Conservation (phyloP, 2,113 vertebrate genomes). For the Lasiurus borealis region DNA sequence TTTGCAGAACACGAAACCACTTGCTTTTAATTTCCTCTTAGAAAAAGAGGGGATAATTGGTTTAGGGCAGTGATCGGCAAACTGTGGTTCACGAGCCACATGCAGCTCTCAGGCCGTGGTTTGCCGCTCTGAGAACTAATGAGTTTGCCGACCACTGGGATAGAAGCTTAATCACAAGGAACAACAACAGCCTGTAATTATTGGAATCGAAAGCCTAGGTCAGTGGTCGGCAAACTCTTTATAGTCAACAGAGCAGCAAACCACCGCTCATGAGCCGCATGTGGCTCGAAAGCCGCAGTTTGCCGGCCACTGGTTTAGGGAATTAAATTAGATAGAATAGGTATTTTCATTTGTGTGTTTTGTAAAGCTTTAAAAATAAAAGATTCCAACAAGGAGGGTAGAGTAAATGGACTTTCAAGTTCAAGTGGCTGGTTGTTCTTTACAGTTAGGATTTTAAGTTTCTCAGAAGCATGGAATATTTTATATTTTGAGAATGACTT, state of each 20-base stretch:
- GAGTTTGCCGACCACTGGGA: too few species aligned
- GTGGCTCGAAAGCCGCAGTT: too few species aligned
- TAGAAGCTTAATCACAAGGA: too few species aligned
- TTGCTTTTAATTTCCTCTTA: conserved; percentile 36
- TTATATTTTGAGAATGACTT: conserved; percentile 25
- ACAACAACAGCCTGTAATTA: too few species aligned
- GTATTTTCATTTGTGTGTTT: conserved; percentile 26
- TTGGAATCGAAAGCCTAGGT: too few species aligned
- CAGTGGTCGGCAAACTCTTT: too few species aligned
- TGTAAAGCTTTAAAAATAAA: conserved; percentile 51
- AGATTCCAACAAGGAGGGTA: not conserved
- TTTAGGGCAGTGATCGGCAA: not conserved
- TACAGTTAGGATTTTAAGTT: conserved; percentile 8
- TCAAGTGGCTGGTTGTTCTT: not conserved
- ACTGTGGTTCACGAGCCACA: too few species aligned
- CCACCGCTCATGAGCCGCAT: too few species aligned
- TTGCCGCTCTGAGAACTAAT: too few species aligned
- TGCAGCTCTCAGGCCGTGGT: too few species aligned
- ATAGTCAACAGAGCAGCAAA: too few species aligned
- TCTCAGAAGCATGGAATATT: conserved; percentile 15
- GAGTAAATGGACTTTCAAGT: conserved; percentile 7
- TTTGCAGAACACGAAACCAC: conserved; percentile 5
- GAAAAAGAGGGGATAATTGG: not conserved
- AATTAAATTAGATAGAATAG: conserved; percentile 52
- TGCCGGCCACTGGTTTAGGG: not conserved